Percentiles rank a stretch among this genome's conserved stretches.
Conservation (phyloP, 2,888 invertebrate species). For the Esperia sulphurella region DNA sequence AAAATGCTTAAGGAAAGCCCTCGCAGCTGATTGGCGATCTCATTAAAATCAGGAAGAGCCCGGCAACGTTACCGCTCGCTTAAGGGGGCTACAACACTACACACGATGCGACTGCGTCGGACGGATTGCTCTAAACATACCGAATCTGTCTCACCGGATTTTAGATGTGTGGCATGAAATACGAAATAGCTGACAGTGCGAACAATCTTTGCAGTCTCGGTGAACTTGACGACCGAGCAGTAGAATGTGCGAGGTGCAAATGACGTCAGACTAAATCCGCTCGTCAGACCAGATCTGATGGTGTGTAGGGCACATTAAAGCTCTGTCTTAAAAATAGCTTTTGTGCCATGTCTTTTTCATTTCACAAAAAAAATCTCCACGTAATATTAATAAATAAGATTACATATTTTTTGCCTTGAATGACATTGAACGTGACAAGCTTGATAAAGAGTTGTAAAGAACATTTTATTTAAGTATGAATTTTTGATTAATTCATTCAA, state of each 20-base stretch:
- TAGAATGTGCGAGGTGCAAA: too few species aligned
- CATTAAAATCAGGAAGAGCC: constrained; percentile 68
- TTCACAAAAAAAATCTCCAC: constrained; percentile 19
- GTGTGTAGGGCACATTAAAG: constrained; percentile 13
- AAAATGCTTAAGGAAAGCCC: constrained; percentile 6
- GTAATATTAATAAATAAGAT: constrained; percentile 9
- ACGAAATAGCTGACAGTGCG: too few species aligned
- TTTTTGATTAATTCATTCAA: background rate
- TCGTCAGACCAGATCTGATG: background rate
- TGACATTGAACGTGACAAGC: constrained; percentile 2
- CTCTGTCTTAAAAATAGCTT: constrained; percentile 33
- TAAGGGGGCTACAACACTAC: background rate
- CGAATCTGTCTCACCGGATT: too few species aligned
- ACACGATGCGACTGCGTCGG: too few species aligned
- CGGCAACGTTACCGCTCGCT: constrained; percentile 42
- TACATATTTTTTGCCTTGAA: constrained; percentile 1
- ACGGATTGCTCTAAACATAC: too few species aligned
- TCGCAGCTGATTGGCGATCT: constrained; percentile 59
- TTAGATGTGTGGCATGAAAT: too few species aligned
- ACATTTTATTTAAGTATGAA: background rate
- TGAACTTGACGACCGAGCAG: too few species aligned
- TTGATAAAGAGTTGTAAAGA: background rate
- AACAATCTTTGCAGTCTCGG: too few species aligned
- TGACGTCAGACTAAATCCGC: too few species aligned
- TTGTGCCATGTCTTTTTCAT: constrained; percentile 25